Evolutionary conservation across 1,140 invertebrate genomes (phyloP), one percentile per base, ranked within the genome.

Genomic region (Galleria mellonella): DNA sequence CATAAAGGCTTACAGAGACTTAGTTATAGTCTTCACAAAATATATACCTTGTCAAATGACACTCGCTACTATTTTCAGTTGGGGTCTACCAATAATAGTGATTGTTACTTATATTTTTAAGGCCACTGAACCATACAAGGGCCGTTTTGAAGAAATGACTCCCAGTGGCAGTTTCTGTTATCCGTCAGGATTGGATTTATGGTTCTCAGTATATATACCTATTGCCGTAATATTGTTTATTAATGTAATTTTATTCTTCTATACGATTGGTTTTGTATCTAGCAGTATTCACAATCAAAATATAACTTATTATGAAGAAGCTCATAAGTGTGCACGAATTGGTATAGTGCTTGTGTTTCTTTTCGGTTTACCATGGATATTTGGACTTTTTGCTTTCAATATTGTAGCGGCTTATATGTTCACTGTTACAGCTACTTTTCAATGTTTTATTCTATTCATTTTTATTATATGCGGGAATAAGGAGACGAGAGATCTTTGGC

Each of bases 381-480:
- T 88, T 48, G 87, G 84, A 12, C 43, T 88, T 1, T 75, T 87
- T 14, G 70, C 72, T 0, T 65, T 47, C 12, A 76, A 82, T 44
- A 43, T 87, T 0, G 66, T 84, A 0, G 72, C 74, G n/a, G 71
- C 82, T 0, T 88, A 88, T 47, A 48, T 89, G 2, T 89, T 89
- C 51, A 86, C 82, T 31, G 51, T 88, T 5, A 85, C 83, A 1
- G 81, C 75, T 0, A 87, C 87, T 0, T 72, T 82, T 40, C 88
- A 89, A 70, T 88, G 88, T 0, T 82, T 88, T 27, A 75, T 88
- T 8, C 49, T 89, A 32, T 89, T 88, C 51, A 23, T 88, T 9
- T 88, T 89, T 58, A 88, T 88, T 47, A 76, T 89, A 0, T 29
- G 87, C 1, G 78, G 86, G 10, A 87, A 88, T 55, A 86, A 87